These are phyloP conservation scores for Scelioninae gen. 1 DNA, from an alignment of 2,888 invertebrate genomes.

Conservation along the genomic window DNA sequence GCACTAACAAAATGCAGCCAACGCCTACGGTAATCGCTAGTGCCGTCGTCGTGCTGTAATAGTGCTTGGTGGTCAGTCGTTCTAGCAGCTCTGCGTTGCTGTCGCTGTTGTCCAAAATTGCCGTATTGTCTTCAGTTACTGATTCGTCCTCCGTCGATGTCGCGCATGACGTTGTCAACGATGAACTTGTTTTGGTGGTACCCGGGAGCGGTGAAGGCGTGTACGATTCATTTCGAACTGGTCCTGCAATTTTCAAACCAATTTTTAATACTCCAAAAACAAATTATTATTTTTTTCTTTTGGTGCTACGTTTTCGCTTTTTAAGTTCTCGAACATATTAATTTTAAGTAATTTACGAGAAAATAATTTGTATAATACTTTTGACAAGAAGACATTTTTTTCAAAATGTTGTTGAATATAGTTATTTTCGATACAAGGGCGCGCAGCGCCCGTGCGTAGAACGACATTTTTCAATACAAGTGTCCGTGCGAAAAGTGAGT, in stretches of 20 bases:
- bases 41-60: constrained; percentile 90
- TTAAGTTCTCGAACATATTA: no score
- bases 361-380: no score
- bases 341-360: no score
- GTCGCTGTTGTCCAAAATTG: constrained; percentile 82
- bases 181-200: constrained; percentile 77
- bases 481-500: no score
- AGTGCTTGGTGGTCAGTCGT: constrained; percentile 86
- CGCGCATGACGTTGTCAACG: constrained; percentile 80
- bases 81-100: constrained; percentile 86
- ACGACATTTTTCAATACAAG: no score
- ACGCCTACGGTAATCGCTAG: constrained; percentile 91
- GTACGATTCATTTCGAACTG: constrained; percentile 83
- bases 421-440: no score
- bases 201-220: constrained; percentile 81
- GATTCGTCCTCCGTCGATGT: constrained; percentile 77
- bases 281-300: no score
- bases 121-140: constrained; percentile 78
- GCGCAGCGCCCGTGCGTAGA: no score
- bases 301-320: no score
- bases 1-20: constrained; percentile 89
- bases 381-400: no score
- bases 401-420: no score
- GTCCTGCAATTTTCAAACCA: constrained; percentile 73
- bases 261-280: no score